Percentiles rank a stretch among this genome's conserved stretches.
phyloP scores from a whole-genome alignment of 2,888 invertebrate genomes.

The Temnothorax ravouxi region DNA sequence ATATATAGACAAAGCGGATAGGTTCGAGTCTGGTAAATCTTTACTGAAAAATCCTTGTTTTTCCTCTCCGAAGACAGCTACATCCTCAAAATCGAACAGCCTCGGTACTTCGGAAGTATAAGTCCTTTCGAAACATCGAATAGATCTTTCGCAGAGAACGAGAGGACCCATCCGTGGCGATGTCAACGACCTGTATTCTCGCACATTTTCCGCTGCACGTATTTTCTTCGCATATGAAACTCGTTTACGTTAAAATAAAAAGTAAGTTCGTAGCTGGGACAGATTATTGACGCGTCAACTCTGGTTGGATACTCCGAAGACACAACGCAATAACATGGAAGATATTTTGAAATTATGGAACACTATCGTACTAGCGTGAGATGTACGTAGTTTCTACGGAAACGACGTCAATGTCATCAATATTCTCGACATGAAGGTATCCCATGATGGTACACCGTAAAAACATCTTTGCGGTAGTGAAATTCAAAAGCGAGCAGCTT shows the following conservation, averaged over 20 bases:
- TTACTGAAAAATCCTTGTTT: constrained; percentile 36
- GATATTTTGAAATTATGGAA: not conserved
- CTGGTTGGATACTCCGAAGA: not conserved
- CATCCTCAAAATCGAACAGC: constrained; percentile 58
- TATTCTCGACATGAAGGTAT: constrained; percentile 62
- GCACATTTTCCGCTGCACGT: not conserved
- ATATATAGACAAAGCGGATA: constrained; percentile 19
- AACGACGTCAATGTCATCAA: constrained; percentile 60
- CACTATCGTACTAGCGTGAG: constrained; percentile 23
- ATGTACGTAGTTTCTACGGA: constrained; percentile 29
- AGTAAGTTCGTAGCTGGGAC: not conserved
- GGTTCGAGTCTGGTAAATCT: constrained; percentile 57
- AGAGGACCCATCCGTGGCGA: not conserved
- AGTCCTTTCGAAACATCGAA: constrained; percentile 23
- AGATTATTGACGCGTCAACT: not conserved
- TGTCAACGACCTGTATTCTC: constrained; percentile 3
- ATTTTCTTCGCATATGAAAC: not conserved
- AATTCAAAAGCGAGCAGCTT: constrained; percentile 39
- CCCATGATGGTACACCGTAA: constrained; percentile 56
- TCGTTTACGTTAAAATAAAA: not conserved
- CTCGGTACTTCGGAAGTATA: constrained; percentile 40
- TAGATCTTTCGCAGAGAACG: constrained; percentile 17
- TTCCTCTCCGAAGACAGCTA: constrained; percentile 11
- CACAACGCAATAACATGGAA: not conserved
- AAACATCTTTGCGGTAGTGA: constrained; percentile 56